Conservation (phyloP, 2,888 invertebrate species). For the Zaprionus lineosus region DNA sequence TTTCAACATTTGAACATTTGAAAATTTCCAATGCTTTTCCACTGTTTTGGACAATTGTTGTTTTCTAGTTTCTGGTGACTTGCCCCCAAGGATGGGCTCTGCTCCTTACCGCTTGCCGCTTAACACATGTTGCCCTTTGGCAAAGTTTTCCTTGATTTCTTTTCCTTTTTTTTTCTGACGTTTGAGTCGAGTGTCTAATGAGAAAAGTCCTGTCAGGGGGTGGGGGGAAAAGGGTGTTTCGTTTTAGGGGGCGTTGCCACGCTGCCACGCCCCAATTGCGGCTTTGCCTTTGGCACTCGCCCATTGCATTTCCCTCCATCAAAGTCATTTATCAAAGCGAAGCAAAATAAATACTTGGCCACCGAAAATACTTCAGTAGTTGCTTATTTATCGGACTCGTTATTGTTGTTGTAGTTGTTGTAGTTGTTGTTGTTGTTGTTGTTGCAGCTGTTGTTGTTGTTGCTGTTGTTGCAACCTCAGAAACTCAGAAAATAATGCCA, state of each 20-base stretch:
- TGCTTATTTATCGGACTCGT: slow-evolving; percentile 55
- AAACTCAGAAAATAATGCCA: slow-evolving; percentile 47
- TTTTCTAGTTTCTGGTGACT: slow-evolving; percentile 31
- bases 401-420: slow-evolving; percentile 10
- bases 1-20: too few relatives aligned
- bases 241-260: slow-evolving; percentile 30
- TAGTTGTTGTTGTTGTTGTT: slow-evolving; percentile 22
- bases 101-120: slow-evolving; percentile 43
- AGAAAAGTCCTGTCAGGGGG: slow-evolving; percentile 69
- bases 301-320: slow-evolving; percentile 34
- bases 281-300: slow-evolving; percentile 19
- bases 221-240: not conserved
- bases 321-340: slow-evolving; percentile 65
- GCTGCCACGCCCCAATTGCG: slow-evolving; percentile 41
- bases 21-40: slow-evolving; percentile 33
- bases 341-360: slow-evolving; percentile 52
- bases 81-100: slow-evolving; percentile 12
- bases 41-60: slow-evolving; percentile 61
- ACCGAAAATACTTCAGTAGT: slow-evolving; percentile 38
- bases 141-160: slow-evolving; percentile 53
- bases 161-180: slow-evolving; percentile 47
- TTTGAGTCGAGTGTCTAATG: slow-evolving; percentile 58
- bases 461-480: slow-evolving; percentile 14
- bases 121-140: slow-evolving; percentile 60
- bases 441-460: slow-evolving; percentile 1